phyloP scores from a whole-genome alignment of 2,888 invertebrate species.

The Taenaris catops region DNA sequence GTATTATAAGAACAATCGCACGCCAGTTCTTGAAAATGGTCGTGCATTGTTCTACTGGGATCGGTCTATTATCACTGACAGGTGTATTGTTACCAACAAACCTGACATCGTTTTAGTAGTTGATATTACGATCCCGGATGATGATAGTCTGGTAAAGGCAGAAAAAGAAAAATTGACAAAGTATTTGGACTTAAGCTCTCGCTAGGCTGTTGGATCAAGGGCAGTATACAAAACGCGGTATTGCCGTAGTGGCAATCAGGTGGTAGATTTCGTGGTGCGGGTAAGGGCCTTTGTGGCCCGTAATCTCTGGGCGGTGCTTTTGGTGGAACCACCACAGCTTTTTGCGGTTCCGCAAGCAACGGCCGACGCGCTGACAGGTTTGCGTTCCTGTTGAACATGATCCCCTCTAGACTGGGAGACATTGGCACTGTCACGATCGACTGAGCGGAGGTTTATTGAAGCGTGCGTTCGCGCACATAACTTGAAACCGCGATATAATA shows the following conservation, averaged over 20 bases:
- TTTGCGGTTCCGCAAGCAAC: slow-evolving; percentile 71
- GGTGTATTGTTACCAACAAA: no score
- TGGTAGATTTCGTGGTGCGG: slow-evolving; percentile 50
- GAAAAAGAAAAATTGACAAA: no score
- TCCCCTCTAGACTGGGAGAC: slow-evolving; percentile 74
- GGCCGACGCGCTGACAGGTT: slow-evolving; percentile 69
- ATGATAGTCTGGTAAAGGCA: no score
- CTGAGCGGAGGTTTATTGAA: slow-evolving; percentile 42
- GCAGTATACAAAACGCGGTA: no score
- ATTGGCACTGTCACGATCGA: slow-evolving; percentile 67
- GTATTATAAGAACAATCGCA: no score
- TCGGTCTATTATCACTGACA: no score
- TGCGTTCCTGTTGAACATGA: slow-evolving; percentile 74
- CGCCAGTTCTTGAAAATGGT: no score
- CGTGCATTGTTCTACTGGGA: no score
- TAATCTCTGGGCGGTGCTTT: slow-evolving; percentile 67
- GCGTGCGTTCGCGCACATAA: slow-evolving; percentile 70
- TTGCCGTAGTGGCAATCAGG: slow-evolving; percentile 46
- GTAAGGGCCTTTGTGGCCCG: slow-evolving; percentile 53
- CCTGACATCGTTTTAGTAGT: no score
- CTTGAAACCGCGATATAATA: slow-evolving; percentile 41
- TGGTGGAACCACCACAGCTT: slow-evolving; percentile 63
- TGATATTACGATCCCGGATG: no score
- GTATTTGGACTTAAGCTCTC: no score
- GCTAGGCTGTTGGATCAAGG: no score